These are phyloP conservation scores for Caenorhabditis doughertyi DNA, from an alignment of 2,888 invertebrate genomes.

Conservation along the genomic window DNA sequence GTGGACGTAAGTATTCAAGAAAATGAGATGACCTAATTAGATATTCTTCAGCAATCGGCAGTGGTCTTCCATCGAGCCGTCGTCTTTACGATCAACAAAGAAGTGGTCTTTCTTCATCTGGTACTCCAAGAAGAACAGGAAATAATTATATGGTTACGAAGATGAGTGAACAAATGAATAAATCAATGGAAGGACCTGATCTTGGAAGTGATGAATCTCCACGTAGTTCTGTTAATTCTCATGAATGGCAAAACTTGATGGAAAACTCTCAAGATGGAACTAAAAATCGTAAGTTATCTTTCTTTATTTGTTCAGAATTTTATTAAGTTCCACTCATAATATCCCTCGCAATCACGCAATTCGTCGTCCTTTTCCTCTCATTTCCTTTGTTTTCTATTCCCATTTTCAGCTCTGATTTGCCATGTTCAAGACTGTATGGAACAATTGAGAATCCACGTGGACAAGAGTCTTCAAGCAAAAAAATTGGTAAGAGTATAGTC, in stretches of 20 bases:
- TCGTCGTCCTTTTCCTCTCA: not conserved
- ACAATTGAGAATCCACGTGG: constrained; percentile 69
- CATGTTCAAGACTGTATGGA: constrained; percentile 75
- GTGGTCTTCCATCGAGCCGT: constrained; percentile 45
- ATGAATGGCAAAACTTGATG: constrained; percentile 65
- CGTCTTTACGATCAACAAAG: constrained; percentile 58
- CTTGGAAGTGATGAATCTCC: constrained; percentile 74
- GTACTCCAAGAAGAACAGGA: constrained; percentile 53
- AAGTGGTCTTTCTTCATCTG: constrained; percentile 32
- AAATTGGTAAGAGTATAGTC: constrained; percentile 69
- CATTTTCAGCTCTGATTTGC: constrained; percentile 73
- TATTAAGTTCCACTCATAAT: not conserved
- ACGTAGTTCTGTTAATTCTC: constrained; percentile 70
- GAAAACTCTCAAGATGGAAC: constrained; percentile 57
- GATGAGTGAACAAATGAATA: constrained; percentile 63
- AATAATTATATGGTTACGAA: constrained; percentile 70
- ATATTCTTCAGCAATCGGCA: constrained; percentile 54
- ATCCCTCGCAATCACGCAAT: constrained; percentile 25
- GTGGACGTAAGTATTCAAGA: constrained; percentile 40
- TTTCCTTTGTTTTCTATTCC: constrained; percentile 45
- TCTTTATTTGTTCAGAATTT: not conserved
- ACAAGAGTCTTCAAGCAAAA: constrained; percentile 74
- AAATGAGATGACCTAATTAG: constrained; percentile 37
- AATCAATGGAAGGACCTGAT: constrained; percentile 72
- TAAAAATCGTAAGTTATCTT: constrained; percentile 53